Evolutionary conservation across 2,113 vertebrate species (phyloP).

Genomic region (Marcusenius ussheri): DNA sequence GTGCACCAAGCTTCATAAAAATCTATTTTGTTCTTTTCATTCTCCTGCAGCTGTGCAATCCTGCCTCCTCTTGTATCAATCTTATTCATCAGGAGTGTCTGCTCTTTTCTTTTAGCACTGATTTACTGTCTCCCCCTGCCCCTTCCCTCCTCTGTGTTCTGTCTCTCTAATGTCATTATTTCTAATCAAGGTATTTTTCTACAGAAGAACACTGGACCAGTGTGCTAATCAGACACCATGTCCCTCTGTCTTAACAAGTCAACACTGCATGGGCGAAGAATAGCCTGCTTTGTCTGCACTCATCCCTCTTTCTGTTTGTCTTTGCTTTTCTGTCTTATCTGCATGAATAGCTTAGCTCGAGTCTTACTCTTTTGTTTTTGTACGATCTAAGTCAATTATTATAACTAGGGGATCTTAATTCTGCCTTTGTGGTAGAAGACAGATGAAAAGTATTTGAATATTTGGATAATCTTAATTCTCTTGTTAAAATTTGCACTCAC

Average conservation of each 20-base stretch:
- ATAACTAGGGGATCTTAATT: neutral
- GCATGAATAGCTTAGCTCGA: neutral
- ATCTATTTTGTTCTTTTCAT: neutral
- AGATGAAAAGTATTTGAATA: no score
- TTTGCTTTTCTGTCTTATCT: neutral
- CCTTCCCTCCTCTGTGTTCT: neutral
- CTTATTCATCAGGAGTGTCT: constrained; percentile 21
- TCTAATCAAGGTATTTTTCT: constrained; percentile 57
- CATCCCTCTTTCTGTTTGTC: neutral
- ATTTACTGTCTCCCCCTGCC: neutral
- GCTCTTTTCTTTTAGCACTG: constrained; percentile 10
- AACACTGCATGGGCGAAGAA: neutral
- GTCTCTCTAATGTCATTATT: constrained; percentile 53
- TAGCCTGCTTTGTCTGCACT: neutral
- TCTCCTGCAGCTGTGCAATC: neutral
- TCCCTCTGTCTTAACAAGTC: neutral
- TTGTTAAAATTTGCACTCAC: neutral
- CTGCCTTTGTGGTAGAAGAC: no score
- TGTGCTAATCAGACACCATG: constrained; percentile 43
- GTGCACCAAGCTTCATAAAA: neutral
- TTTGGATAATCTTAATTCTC: neutral
- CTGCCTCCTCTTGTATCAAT: constrained; percentile 3
- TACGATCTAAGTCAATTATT: neutral
- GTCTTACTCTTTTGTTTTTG: neutral
- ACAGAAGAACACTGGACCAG: constrained; percentile 44